Evolutionary conservation across 2,888 invertebrate genomes (phyloP).

Genomic region (Zaprionus bogoriensis): DNA sequence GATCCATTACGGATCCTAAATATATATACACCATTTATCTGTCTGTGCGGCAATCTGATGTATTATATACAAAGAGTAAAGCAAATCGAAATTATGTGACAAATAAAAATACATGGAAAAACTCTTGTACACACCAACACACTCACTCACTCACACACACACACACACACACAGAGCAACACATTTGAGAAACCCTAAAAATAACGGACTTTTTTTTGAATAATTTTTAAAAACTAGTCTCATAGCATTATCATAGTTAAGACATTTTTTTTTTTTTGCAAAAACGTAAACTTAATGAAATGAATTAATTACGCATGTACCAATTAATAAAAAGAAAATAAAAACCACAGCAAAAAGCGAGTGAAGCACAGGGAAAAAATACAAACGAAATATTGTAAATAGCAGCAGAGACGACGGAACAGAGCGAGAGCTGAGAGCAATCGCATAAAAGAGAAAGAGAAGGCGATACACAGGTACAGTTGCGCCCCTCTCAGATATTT

Average conservation of each 20-base stretch:
- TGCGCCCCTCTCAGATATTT: too few relatives aligned
- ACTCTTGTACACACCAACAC: not conserved
- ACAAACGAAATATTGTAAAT: too few relatives aligned
- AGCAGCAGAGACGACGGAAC: too few relatives aligned
- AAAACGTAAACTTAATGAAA: not conserved
- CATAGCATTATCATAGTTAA: constrained; percentile 53
- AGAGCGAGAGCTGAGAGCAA: too few relatives aligned
- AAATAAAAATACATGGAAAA: not conserved
- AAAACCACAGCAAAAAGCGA: not conserved
- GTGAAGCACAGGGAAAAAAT: not conserved
- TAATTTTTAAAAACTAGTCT: constrained; percentile 63
- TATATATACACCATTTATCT: too few relatives aligned
- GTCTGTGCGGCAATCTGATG: too few relatives aligned
- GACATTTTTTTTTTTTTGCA: not conserved
- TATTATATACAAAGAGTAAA: not conserved
- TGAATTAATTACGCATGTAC: not conserved
- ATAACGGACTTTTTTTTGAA: constrained; percentile 36
- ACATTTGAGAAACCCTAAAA: not conserved
- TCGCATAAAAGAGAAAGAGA: not conserved
- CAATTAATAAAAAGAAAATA: not conserved
- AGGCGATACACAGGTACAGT: too few relatives aligned
- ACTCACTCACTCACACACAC: not conserved
- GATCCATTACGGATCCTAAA: too few relatives aligned
- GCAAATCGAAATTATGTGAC: not conserved
- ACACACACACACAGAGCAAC: not conserved